Evolutionary conservation across 2,797 vertebrate species (phyloP).

Genomic region (Lemur catta): DNA sequence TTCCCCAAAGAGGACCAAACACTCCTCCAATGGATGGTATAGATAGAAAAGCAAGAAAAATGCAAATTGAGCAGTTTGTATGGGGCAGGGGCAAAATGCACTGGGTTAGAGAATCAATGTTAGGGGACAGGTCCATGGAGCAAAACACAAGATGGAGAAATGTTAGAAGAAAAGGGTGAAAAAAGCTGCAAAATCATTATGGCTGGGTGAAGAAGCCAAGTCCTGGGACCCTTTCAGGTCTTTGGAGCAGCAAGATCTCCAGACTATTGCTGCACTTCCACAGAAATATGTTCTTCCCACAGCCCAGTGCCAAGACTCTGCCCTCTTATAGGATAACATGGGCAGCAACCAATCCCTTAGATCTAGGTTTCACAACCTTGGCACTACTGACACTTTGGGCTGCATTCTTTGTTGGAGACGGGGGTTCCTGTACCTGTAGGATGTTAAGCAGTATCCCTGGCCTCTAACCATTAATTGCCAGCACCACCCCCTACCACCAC

Average conservation of each 20-base stretch:
- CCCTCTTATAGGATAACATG: not conserved
- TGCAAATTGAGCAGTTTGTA: not conserved
- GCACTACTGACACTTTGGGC: not conserved
- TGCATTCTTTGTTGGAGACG: not conserved
- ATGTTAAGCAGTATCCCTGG: not conserved
- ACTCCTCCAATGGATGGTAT: not conserved
- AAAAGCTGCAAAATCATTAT: not conserved
- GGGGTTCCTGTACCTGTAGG: not conserved
- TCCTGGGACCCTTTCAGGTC: not conserved
- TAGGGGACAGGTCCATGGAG: not conserved
- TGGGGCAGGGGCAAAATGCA: not conserved
- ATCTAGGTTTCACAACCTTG: not conserved
- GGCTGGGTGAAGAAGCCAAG: not conserved
- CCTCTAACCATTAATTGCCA: not conserved
- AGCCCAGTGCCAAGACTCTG: not conserved
- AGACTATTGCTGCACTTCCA: not conserved
- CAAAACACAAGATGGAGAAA: not conserved
- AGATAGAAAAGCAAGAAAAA: conserved; percentile 53
- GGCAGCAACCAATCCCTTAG: not conserved
- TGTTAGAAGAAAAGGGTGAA: not conserved
- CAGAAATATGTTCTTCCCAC: not conserved
- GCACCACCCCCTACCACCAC: not conserved
- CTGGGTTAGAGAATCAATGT: not conserved
- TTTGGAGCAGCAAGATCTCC: not conserved
- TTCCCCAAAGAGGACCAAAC: conserved; percentile 53